Percentiles rank a stretch among this genome's conserved stretches.
Conservation (phyloP, 2,113 vertebrate species). For the Neolamprologus longior region DNA sequence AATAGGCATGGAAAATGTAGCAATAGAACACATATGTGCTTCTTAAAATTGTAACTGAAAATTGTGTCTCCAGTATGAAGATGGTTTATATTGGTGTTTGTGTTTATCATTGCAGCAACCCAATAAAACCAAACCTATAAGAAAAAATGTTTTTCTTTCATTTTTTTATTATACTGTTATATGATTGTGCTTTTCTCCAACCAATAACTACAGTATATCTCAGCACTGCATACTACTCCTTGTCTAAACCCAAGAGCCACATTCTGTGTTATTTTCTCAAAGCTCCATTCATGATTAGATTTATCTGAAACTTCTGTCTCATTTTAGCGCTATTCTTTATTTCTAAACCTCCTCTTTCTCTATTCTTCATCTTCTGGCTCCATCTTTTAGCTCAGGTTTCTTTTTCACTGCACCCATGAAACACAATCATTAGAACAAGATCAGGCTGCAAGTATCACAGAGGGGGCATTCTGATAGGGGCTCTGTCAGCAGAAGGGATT, state of each 20-base stretch:
- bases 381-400: not conserved
- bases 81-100: not conserved
- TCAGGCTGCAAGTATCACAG: not conserved
- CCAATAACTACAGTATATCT: not conserved
- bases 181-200: not conserved
- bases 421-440: conserved; percentile 44
- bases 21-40: not conserved
- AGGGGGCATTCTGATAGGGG: conserved; percentile 20
- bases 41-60: not conserved
- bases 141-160: not conserved
- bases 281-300: not conserved
- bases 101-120: not conserved
- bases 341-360: not conserved
- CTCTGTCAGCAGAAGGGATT: conserved; percentile 47
- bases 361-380: not conserved
- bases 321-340: not conserved
- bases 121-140: not conserved
- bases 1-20: not conserved
- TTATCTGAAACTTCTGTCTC: not conserved
- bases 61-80: not conserved
- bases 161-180: not conserved
- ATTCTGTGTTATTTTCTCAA: not conserved
- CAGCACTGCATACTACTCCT: not conserved
- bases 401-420: conserved; percentile 21
- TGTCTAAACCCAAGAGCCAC: not conserved